Evolutionary conservation across 2,888 invertebrate genomes (phyloP), one percentile per base, ranked within the genome.

Genomic region (Altica lythri): DNA sequence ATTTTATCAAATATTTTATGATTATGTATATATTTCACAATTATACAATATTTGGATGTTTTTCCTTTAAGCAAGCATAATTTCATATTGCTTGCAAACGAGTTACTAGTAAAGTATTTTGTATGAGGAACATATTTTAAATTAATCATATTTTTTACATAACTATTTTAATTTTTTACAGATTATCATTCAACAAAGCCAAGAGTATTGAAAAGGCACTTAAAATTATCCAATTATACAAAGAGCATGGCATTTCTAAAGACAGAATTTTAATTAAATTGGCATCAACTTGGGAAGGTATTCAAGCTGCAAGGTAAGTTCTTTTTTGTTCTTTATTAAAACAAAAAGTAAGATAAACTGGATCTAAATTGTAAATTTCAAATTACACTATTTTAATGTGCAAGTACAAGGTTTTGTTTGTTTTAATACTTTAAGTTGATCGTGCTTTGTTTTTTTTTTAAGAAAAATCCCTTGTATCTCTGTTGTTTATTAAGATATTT

Each of bases 231-330:
- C 80, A 86, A 48, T 79, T 97, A 71, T 99, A 98, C 77, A 86
- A 92, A 69, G 90, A 92, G 56, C 84, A 88, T 70, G 96, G 97
- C 3, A 88, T 99, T 48, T 80, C 81, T 57, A 97, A 95, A 73
- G 93, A 98, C 10, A 84, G 99, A 49, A 88, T 99, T 73, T 83
- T 99, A 13, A 98, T 99, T 63, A 99, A 99, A 78, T 80, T 99
- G 62, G 95, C 97, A 0, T 95, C 97, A 1, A 98, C 99, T 0
- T 99, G 99, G 99, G 99, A 99, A 80, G 98, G 99, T 18, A 97
- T 99, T 61, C 92, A 97, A 79, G 98, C 98, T 22, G 99, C 96
- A 14, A 91, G 85, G 93, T 93, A 80, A 79, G 80, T 67, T 53
- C n/a, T 19, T 8, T 10, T 32, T 16, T 42, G 4, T 25, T 9